phyloP scores from a whole-genome alignment of 2,888 invertebrate species.

The Eulithis prunata region DNA sequence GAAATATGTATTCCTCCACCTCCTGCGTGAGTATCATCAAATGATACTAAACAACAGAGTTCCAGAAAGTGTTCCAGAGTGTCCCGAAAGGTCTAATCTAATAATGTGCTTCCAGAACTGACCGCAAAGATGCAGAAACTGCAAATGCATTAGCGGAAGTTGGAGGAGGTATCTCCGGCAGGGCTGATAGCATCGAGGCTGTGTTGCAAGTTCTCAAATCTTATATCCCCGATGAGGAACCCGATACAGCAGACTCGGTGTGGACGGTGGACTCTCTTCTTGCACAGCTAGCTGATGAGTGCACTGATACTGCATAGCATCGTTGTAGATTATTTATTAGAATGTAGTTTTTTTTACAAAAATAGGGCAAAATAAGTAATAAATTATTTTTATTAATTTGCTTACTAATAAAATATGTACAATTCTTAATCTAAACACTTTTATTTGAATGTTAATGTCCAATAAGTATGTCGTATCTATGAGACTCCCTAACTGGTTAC shows the following conservation, averaged over 20 bases:
- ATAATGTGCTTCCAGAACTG: constrained; percentile 48
- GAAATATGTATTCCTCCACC: constrained; percentile 72
- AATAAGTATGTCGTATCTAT: no score
- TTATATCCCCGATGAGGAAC: constrained; percentile 67
- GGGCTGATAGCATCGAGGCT: constrained; percentile 70
- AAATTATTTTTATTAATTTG: no score
- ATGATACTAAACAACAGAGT: not conserved
- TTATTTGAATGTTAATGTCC: no score
- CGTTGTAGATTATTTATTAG: no score
- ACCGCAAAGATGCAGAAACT: constrained; percentile 69
- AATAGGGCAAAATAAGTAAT: no score
- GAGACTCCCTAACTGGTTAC: no score
- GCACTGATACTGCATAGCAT: constrained; percentile 42
- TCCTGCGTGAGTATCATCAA: constrained; percentile 57
- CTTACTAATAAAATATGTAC: no score
- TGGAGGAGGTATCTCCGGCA: constrained; percentile 61
- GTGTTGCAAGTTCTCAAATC: constrained; percentile 68
- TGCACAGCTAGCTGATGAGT: constrained; percentile 67
- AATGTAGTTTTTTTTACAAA: no score
- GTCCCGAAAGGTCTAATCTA: not conserved
- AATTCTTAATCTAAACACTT: no score
- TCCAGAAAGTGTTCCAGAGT: no score
- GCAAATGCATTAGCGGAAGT: constrained; percentile 72
- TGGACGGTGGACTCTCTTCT: constrained; percentile 78
- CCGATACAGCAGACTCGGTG: constrained; percentile 69